phyloP scores from a whole-genome alignment of 2,797 vertebrate genomes.

The Choloepus didactylus region DNA sequence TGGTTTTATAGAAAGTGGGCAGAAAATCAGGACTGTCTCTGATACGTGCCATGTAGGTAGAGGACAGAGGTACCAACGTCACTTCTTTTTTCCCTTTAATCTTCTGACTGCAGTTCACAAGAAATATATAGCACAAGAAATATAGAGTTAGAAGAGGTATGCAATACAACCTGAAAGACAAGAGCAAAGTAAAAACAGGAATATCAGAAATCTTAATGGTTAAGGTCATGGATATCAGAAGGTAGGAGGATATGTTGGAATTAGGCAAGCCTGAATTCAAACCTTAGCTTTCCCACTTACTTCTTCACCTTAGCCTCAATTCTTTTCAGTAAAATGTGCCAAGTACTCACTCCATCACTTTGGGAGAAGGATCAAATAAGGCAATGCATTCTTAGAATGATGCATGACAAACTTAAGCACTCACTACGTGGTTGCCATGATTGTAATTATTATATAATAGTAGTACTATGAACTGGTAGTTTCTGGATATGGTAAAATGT shows the following conservation, averaged over 20 bases:
- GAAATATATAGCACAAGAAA: neutral
- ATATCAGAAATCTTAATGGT: neutral
- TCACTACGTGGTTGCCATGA: neutral
- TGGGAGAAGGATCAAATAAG: neutral
- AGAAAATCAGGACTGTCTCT: neutral
- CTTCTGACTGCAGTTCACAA: neutral
- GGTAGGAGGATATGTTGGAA: neutral
- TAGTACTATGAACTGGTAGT: neutral
- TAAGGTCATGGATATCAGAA: neutral
- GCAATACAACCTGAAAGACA: neutral
- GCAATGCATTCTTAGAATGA: neutral
- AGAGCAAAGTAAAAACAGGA: neutral
- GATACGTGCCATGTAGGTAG: no score
- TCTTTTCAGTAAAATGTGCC: neutral
- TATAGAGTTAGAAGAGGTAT: neutral
- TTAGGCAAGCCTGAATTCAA: neutral
- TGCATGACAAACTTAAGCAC: neutral
- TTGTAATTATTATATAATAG: neutral
- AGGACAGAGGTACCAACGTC: neutral
- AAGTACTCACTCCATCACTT: neutral
- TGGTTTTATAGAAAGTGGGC: neutral
- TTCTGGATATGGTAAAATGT: neutral
- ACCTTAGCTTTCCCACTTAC: neutral
- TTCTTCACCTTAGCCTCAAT: neutral
- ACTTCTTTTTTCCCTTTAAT: neutral